phyloP scores from a whole-genome alignment of 2,113 vertebrate genomes.

The Isurus oxyrinchus region DNA sequence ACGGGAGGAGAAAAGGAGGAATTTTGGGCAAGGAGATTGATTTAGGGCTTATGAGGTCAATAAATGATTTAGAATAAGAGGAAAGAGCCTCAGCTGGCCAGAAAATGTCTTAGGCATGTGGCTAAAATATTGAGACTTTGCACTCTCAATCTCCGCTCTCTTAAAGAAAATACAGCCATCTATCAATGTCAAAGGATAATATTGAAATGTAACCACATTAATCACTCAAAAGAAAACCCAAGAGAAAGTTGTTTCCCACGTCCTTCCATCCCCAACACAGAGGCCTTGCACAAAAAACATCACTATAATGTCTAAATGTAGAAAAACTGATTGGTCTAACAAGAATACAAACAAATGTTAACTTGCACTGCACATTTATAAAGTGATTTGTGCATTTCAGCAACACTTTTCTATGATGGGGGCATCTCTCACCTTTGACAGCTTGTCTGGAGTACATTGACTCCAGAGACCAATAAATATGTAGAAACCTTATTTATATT shows the following conservation, averaged over 20 bases:
- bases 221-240: neutral
- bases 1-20: neutral
- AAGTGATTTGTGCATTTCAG: neutral
- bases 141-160: neutral
- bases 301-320: neutral
- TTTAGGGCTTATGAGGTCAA: neutral
- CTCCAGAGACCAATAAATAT: neutral
- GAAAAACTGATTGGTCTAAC: neutral
- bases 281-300: neutral
- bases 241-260: neutral
- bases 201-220: neutral
- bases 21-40: neutral
- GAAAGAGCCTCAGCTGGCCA: neutral
- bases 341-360: neutral
- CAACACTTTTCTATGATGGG: neutral
- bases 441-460: neutral
- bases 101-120: neutral
- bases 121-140: neutral
- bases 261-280: neutral
- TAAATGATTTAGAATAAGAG: neutral
- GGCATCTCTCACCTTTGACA: neutral
- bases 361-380: neutral
- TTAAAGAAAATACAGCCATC: neutral
- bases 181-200: neutral
- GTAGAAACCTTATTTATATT: conserved; percentile 5